Conservation (phyloP, 2,797 vertebrate species). For the Tachyglossus aculeatus region DNA sequence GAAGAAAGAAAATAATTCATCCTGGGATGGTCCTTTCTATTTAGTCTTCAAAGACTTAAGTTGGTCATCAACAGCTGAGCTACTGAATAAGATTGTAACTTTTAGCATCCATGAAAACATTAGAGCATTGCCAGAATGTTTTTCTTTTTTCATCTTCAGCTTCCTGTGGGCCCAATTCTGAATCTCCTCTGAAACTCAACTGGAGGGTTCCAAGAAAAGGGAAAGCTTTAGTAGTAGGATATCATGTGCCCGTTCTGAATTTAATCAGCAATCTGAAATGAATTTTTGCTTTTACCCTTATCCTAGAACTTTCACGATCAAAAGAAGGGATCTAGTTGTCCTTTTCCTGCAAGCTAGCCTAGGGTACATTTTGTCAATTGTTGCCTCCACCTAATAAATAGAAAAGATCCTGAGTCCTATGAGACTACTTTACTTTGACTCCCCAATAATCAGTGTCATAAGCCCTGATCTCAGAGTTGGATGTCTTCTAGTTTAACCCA, state of each 20-base stretch:
- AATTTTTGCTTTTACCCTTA: background rate
- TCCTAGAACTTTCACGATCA: background rate
- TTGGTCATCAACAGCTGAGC: slow-evolving; percentile 43
- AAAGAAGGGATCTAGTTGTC: background rate
- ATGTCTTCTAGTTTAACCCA: no score
- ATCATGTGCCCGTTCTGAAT: background rate
- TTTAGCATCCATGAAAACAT: slow-evolving; percentile 44
- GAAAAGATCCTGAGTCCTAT: background rate
- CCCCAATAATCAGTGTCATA: no score
- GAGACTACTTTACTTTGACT: background rate
- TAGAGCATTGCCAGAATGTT: slow-evolving; percentile 28
- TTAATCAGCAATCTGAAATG: slow-evolving; percentile 16
- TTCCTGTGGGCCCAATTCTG: slow-evolving; percentile 38
- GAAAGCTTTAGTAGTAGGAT: slow-evolving; percentile 11
- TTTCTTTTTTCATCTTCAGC: slow-evolving; percentile 47
- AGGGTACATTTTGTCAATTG: background rate
- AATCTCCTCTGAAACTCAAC: slow-evolving; percentile 23
- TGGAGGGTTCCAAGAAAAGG: slow-evolving; percentile 35
- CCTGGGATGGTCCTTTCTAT: slow-evolving; percentile 41
- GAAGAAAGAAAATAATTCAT: slow-evolving; percentile 49
- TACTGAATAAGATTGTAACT: slow-evolving; percentile 55
- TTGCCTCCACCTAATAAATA: background rate
- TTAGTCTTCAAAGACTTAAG: slow-evolving; percentile 55
- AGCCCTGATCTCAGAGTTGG: no score
- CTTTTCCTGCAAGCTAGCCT: background rate